These are phyloP conservation scores for Brachystomella parvula DNA, from an alignment of 1,140 invertebrate genomes.

Conservation along the genomic window DNA sequence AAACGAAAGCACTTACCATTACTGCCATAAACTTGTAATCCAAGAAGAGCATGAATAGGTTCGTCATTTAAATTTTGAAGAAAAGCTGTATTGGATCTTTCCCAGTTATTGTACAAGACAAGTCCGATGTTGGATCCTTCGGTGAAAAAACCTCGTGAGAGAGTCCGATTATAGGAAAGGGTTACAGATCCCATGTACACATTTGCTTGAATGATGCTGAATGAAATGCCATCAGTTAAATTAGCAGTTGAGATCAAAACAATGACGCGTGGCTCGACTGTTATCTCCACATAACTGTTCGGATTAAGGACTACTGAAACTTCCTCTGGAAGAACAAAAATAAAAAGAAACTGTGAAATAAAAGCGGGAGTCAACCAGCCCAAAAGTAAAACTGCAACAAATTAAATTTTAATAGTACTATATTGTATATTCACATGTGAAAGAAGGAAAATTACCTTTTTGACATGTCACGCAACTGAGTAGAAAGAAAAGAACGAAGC, in stretches of 20 bases:
- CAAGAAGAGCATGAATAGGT: constrained; percentile 46
- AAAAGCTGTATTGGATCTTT: neutral
- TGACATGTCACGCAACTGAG: no score
- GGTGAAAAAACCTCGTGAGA: constrained; percentile 40
- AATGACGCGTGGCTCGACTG: neutral
- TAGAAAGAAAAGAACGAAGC: no score
- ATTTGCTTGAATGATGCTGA: constrained; percentile 60
- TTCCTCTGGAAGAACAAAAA: neutral
- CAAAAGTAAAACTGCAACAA: neutral
- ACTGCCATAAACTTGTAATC: constrained; percentile 49
- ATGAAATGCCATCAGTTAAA: constrained; percentile 41
- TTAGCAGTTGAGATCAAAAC: constrained; percentile 15
- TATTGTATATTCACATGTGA: no score
- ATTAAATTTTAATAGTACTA: neutral
- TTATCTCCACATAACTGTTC: constrained; percentile 2
- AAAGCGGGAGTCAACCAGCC: neutral
- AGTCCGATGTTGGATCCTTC: constrained; percentile 58
- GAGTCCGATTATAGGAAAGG: constrained; percentile 48
- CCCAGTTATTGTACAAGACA: constrained; percentile 40
- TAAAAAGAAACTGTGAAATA: neutral
- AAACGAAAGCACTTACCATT: constrained; percentile 49
- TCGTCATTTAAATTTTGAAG: constrained; percentile 41
- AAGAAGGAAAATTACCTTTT: neutral
- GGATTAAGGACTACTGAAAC: constrained; percentile 12
- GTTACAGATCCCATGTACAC: constrained; percentile 53